A percentile compares a stretch with the other conserved stretches of the same genome.
phyloP scores from a whole-genome alignment of 30 jellyfish, hydroid and myxozoan species.

The Calvadosia cruxmelitensis region DNA sequence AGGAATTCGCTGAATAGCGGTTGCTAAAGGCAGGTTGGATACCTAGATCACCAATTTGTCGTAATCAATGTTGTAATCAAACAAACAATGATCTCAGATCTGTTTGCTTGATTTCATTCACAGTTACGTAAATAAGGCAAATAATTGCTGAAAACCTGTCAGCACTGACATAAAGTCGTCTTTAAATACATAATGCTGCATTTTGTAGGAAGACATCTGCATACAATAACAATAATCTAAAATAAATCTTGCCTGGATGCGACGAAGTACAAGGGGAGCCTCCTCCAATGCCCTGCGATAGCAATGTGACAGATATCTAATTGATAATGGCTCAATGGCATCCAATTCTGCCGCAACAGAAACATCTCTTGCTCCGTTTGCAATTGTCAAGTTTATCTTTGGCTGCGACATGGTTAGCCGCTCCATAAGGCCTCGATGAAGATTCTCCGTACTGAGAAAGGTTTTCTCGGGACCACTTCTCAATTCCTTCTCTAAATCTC shows the following conservation, averaged over 20 bases:
- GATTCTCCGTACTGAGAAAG: constrained; percentile 33
- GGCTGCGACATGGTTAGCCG: constrained; percentile 56
- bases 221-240: background rate
- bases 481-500: constrained; percentile 50
- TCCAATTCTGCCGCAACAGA: constrained; percentile 13
- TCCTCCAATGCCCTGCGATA: constrained; percentile 44
- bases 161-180: too few species aligned
- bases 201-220: background rate
- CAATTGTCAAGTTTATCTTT: constrained; percentile 2
- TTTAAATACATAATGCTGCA: too few species aligned
- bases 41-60: too few species aligned
- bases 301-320: constrained; percentile 54
- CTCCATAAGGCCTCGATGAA: constrained; percentile 56
- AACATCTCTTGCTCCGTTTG: background rate
- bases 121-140: too few species aligned
- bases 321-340: constrained; percentile 47
- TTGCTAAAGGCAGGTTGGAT: too few species aligned
- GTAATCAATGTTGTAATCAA: too few species aligned
- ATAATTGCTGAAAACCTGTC: too few species aligned
- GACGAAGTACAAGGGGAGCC: background rate
- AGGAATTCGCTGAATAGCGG: too few species aligned
- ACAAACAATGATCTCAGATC: too few species aligned
- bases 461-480: constrained; percentile 23
- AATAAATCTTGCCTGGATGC: background rate
- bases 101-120: too few species aligned